phyloP scores from a whole-genome alignment of 2,113 vertebrate genomes.

The Chaetops frenatus region DNA sequence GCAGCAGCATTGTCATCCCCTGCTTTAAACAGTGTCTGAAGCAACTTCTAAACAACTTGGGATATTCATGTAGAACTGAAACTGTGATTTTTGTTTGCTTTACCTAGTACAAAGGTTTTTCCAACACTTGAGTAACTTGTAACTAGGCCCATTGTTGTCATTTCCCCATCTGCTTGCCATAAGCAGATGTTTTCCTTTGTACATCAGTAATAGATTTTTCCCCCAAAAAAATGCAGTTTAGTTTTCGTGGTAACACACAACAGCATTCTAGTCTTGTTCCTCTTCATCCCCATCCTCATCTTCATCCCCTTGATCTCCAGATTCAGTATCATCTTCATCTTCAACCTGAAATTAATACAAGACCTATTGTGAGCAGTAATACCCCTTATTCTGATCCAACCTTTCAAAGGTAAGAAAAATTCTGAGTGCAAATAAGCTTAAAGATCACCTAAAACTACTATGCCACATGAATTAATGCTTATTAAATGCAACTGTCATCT shows the following conservation, averaged over 20 bases:
- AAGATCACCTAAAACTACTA: not conserved
- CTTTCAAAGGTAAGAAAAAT: not conserved
- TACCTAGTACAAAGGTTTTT: slow-evolving; percentile 9
- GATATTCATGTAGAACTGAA: slow-evolving; percentile 47
- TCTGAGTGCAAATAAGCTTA: not conserved
- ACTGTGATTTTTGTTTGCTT: slow-evolving; percentile 18
- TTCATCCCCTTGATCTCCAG: slow-evolving; percentile 73
- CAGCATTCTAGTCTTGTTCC: slow-evolving; percentile 43
- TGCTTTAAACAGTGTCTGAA: slow-evolving; percentile 37
- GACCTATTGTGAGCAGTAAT: not conserved
- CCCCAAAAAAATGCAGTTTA: not conserved
- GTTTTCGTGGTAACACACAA: not conserved
- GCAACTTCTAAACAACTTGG: slow-evolving; percentile 43
- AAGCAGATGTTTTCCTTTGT: slow-evolving; percentile 28
- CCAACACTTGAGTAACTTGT: slow-evolving; percentile 49
- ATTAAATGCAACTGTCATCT: not conserved
- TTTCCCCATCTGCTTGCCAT: slow-evolving; percentile 22
- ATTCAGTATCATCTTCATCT: slow-evolving; percentile 78
- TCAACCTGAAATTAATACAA: slow-evolving; percentile 65
- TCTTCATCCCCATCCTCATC: slow-evolving; percentile 71
- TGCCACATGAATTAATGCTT: not conserved
- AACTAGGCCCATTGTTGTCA: slow-evolving; percentile 25
- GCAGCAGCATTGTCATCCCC: slow-evolving; percentile 13
- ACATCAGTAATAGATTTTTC: not conserved
- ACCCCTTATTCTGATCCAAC: not conserved